These are phyloP conservation scores for Drosophila sordidapex DNA, from an alignment of 2,888 invertebrate genomes.

Conservation along the genomic window DNA sequence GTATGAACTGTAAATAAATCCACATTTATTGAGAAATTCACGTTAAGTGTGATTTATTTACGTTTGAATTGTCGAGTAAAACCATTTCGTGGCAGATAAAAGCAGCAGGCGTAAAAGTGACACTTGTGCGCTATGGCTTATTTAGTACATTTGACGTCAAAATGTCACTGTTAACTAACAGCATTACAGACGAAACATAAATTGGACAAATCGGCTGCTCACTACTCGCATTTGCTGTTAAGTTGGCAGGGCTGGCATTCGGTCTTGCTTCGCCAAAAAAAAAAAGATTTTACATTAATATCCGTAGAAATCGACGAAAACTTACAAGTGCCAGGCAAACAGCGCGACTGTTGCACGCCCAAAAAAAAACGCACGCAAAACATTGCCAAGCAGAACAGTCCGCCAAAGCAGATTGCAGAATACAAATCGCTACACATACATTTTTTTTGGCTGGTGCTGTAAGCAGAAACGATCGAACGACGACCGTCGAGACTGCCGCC, in stretches of 20 bases:
- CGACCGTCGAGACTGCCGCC: conserved; percentile 54
- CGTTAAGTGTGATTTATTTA: conserved; percentile 64
- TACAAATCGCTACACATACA: conserved; percentile 24
- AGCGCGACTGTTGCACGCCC: conserved; percentile 47
- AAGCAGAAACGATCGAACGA: conserved; percentile 63
- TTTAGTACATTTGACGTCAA: conserved; percentile 25
- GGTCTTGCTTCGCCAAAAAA: conserved; percentile 62
- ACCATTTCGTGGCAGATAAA: conserved; percentile 82
- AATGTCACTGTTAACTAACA: conserved; percentile 35
- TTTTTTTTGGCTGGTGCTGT: conserved; percentile 46
- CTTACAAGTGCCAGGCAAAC: conserved; percentile 66
- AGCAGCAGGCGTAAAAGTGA: conserved; percentile 27
- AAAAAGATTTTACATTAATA: conserved; percentile 55
- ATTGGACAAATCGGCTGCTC: conserved; percentile 29
- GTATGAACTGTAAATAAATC: conserved; percentile 78
- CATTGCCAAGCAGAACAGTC: conserved; percentile 23
- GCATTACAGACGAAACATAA: conserved; percentile 45
- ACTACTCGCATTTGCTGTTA: conserved; percentile 35
- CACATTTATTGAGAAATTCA: conserved; percentile 13
- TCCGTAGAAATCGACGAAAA: conserved; percentile 66
- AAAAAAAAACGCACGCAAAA: conserved; percentile 35
- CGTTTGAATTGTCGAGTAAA: conserved; percentile 84
- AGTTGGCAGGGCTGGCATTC: conserved; percentile 59
- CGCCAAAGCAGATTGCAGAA: conserved; percentile 25
- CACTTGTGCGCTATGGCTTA: conserved; percentile 15